Evolutionary conservation across 2,113 vertebrate genomes (phyloP).

Genomic region (Indicator indicator): DNA sequence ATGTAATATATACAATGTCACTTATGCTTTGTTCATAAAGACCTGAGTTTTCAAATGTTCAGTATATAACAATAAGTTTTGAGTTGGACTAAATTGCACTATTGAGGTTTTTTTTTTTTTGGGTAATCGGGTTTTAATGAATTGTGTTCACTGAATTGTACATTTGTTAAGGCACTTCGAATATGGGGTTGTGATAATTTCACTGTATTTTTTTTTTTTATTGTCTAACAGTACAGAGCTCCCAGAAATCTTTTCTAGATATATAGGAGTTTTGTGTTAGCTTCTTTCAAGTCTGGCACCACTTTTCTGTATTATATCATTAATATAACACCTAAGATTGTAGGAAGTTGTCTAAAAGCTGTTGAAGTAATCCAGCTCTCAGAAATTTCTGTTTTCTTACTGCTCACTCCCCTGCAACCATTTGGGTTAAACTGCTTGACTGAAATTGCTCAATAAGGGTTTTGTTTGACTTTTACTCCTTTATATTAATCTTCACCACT

Average conservation of each 20-base stretch:
- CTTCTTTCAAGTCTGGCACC: neutral
- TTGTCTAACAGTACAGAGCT: neutral
- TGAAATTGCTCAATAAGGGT: neutral
- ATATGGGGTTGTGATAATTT: neutral
- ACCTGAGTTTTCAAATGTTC: slow-evolving; percentile 26
- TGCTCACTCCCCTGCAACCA: neutral
- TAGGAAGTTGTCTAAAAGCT: neutral
- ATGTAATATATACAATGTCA: slow-evolving; percentile 27
- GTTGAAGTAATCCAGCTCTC: neutral
- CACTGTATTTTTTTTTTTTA: neutral
- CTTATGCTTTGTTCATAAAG: slow-evolving; percentile 35
- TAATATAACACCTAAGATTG: neutral
- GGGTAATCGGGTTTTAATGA: slow-evolving; percentile 73
- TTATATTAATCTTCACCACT: neutral
- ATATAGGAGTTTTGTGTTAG: neutral
- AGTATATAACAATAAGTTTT: slow-evolving; percentile 49
- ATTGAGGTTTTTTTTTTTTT: slow-evolving; percentile 58
- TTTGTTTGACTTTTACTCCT: neutral
- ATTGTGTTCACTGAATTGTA: slow-evolving; percentile 47
- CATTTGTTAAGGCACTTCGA: slow-evolving; percentile 2
- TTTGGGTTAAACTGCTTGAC: neutral
- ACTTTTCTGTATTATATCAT: neutral
- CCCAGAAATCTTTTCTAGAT: neutral
- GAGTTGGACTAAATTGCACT: slow-evolving; percentile 53
- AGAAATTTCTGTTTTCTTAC: neutral